Percentiles rank a stretch among this genome's conserved stretches.
Conservation (phyloP, 2,888 invertebrate genomes). For the Oeneis ivallda region DNA sequence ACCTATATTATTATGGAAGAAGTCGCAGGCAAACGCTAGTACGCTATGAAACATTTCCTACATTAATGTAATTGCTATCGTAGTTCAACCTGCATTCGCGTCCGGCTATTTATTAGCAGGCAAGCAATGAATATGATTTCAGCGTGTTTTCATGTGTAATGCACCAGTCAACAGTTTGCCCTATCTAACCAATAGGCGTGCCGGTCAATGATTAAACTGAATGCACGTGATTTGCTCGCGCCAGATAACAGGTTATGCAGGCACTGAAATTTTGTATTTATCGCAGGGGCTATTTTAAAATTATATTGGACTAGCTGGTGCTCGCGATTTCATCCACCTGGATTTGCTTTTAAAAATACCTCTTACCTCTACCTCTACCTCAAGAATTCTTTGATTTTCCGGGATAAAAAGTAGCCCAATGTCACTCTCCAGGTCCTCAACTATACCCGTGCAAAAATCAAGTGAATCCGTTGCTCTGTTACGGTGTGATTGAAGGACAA, state of each 20-base stretch:
- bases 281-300: background rate
- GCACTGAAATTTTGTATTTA: background rate
- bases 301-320: background rate
- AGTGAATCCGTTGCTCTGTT: too few species aligned
- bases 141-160: conserved; percentile 15
- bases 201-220: conserved; percentile 14
- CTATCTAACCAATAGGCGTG: conserved; percentile 12
- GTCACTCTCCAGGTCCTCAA: too few species aligned
- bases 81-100: conserved; percentile 5
- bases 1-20: too few species aligned
- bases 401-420: too few species aligned
- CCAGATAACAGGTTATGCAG: background rate
- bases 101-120: conserved; percentile 10
- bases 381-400: too few species aligned
- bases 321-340: too few species aligned
- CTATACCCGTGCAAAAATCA: too few species aligned
- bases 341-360: too few species aligned
- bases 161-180: conserved; percentile 18
- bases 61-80: background rate
- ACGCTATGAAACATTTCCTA: background rate
- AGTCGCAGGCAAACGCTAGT: too few species aligned
- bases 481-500: too few species aligned
- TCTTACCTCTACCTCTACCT: too few species aligned
- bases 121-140: conserved; percentile 17
- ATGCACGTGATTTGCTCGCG: conserved; percentile 9